phyloP scores from a whole-genome alignment of 2,797 vertebrate genomes.

The Falco berigora region DNA sequence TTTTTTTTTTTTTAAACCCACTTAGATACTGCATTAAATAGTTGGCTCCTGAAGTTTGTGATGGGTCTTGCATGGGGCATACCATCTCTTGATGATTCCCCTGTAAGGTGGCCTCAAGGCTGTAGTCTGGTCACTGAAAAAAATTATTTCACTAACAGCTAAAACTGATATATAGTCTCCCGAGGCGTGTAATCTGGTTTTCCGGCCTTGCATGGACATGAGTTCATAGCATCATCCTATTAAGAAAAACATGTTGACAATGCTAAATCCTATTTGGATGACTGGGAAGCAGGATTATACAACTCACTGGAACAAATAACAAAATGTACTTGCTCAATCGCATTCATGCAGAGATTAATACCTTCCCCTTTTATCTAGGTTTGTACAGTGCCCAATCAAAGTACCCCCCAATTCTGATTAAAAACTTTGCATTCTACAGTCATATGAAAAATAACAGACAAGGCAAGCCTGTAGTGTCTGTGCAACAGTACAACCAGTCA shows the following conservation, averaged over 20 bases:
- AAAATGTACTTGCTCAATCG: conserved; percentile 29
- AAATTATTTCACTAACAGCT: neutral
- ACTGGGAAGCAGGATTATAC: conserved; percentile 54
- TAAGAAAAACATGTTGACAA: conserved; percentile 51
- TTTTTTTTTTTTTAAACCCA: neutral
- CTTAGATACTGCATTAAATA: neutral
- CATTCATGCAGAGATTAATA: conserved; percentile 22
- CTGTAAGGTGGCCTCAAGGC: neutral
- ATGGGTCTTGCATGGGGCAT: neutral
- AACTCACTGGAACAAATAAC: conserved; percentile 56
- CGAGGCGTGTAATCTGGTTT: conserved; percentile 27
- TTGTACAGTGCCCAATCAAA: neutral
- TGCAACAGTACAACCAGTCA: neutral
- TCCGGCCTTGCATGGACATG: conserved; percentile 14
- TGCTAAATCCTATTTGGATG: conserved; percentile 59
- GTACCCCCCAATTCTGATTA: neutral
- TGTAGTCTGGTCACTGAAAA: neutral
- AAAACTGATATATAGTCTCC: neutral
- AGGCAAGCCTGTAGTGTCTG: neutral
- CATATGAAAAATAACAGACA: neutral
- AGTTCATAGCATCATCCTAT: conserved; percentile 40
- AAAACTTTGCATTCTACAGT: neutral
- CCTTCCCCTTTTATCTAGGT: neutral
- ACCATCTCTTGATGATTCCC: neutral
- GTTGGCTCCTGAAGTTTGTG: neutral